A percentile compares a stretch with the other conserved stretches of the same genome.
Evolutionary conservation across 2,113 vertebrate genomes (phyloP).

Genomic region (Lampris megalopsis): DNA sequence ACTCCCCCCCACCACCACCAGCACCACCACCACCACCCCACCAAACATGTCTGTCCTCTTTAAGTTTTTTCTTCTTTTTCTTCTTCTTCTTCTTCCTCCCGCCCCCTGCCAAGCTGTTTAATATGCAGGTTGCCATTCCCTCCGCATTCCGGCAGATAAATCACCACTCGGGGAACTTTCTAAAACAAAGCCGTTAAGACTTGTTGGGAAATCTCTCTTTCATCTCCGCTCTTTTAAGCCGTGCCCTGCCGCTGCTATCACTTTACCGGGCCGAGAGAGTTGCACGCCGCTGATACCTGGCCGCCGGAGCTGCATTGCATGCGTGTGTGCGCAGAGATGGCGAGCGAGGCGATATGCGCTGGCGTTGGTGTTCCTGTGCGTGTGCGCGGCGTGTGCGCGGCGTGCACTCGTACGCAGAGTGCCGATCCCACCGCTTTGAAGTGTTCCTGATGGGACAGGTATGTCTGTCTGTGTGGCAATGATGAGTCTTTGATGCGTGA

Average conservation of each 20-base stretch:
- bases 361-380: conserved; percentile 41
- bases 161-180: conserved; percentile 57
- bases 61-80: conserved; percentile 39
- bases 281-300: conserved; percentile 47
- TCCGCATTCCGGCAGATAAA: conserved; percentile 68
- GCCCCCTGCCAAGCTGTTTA: conserved; percentile 59
- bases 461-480: conserved; percentile 24
- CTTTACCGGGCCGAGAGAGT: conserved; percentile 36
- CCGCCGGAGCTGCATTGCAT: conserved; percentile 48
- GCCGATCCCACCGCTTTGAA: conserved; percentile 54
- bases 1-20: conserved; percentile 31
- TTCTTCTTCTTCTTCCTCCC: too few relatives aligned
- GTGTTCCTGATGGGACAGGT: conserved; percentile 46
- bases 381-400: not conserved
- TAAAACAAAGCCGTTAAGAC: conserved; percentile 73
- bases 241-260: conserved; percentile 47
- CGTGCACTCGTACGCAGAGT: not conserved
- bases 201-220: conserved; percentile 71
- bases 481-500: conserved; percentile 59
- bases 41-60: conserved; percentile 69
- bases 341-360: conserved; percentile 34
- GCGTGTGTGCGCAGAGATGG: conserved; percentile 33
- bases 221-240: conserved; percentile 60
- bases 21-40: not conserved
- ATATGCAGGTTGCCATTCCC: conserved; percentile 69